Evolutionary conservation across 1,140 invertebrate genomes (phyloP), one percentile per base, ranked within the genome.

Genomic region (Brachystomella parvula): DNA sequence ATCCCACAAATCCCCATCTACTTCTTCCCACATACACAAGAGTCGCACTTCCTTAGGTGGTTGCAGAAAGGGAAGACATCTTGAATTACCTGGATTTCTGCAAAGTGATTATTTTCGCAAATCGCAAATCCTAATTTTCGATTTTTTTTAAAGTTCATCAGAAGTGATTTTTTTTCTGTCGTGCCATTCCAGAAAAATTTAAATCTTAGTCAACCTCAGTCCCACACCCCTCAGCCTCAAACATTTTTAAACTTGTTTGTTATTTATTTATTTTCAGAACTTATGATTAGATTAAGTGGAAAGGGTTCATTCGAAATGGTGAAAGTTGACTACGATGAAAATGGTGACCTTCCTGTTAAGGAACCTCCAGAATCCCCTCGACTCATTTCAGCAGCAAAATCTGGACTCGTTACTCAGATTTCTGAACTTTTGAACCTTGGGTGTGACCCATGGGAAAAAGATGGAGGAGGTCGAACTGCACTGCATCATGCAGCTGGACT

Each of bases 401-500:
- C 26, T 12, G 57, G 57, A 24, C 3, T 29, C 15, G 12, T 12
- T 3, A 21, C 15, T 15, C 26, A 12, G 57, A 59, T 59, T 59
- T 31, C 15, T 9, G 3, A 59, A 17, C 9, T 32, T 9, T 21
- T 59, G 24, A 12, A 32, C 26, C 26, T 9, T 29, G 57, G 57
- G 30, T 9, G 30, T 30, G 30, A 32, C 30, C 9, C 24, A 29
- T 59, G 30, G 60, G 31, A 47, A 47, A 62, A 47, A 26, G 60
- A 62, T 29, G 31, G 44, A 39, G 32, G 32, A 3, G 60, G 60
- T 12, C 32, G 60, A 47, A 62, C 60, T 32, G 30, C 60, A 9
- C 60, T 62, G 9, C 60, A 62, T 47, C 31, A 32, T 28, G 60
- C 60, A 9, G 58, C 58, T 31, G 58, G 32, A 19, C 30, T 30